Base-by-base conservation (phyloP, 1,140 invertebrate genomes). In the Diprion similis region DNA sequence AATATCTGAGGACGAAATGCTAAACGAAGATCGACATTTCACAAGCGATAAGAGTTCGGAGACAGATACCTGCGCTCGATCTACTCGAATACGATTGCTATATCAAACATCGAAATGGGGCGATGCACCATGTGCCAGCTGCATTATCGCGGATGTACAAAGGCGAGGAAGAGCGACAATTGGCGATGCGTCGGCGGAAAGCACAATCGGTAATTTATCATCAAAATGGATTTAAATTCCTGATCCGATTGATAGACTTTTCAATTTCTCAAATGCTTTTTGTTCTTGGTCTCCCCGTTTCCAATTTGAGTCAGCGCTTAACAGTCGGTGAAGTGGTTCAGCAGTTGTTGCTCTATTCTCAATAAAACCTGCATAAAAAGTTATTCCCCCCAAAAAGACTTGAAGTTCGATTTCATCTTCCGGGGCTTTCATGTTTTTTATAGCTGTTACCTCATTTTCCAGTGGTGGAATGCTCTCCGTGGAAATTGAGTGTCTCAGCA, bases 381-480 rank as follows among this genome's bases (percentile, higher is more conserved):
- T 84, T 9, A 83, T 78, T 17, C 87, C 72, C 3, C 85, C 86
- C 3, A 89, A 70, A 77, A 89, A 88, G 7, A 83, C 76, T 72
- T 84, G 80, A 66, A 86, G 67, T 66, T 86, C 73, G 18, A 78
- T 76, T 15, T 81, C 73, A 71, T 46, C 86, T 65, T 73, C 75
- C 15, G 87, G 88, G 45, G 68, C 69, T 8, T 84, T 83, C 66
- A 81, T 84, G 8, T 85, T 78, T 47, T 71, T 66, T 68, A 89
- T 88, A 1, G 86, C 82, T 66, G 82, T 74, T 15, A 83, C 74
- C 70, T 84, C 85, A 10, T 80, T 76, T 45, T 72, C 69, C 11
- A 78, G 67, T 66, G 82, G 82, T 64, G 81, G 79, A 46, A 85
- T 81, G 7, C 82, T 84, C 15, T 79, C 73, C 17, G 51, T 45